Conservation (phyloP, 2,888 invertebrate genomes). For the Ceramica pisi region DNA sequence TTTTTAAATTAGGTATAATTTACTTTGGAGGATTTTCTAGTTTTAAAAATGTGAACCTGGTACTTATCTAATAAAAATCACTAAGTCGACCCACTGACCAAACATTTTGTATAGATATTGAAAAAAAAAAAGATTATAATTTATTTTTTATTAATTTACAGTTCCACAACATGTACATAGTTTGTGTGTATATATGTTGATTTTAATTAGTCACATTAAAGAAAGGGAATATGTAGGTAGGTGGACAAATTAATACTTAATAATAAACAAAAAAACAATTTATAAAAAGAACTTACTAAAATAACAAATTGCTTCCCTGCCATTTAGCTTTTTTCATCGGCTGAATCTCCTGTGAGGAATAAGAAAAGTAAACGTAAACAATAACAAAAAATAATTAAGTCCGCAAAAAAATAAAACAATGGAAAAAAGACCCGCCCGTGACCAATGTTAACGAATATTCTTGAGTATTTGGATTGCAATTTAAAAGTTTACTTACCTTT, state of each 20-base stretch:
- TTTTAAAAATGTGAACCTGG: no score
- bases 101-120: no score
- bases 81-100: no score
- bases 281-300: constrained; percentile 44
- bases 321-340: constrained; percentile 34
- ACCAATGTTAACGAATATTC: neutral
- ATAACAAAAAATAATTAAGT: constrained; percentile 12
- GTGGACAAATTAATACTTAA: neutral
- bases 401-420: neutral
- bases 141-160: no score
- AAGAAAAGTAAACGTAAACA: constrained; percentile 43
- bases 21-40: no score
- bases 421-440: constrained; percentile 20
- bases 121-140: no score
- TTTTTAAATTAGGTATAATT: no score
- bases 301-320: constrained; percentile 25
- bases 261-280: neutral
- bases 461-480: no score
- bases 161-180: no score
- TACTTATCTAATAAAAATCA: no score
- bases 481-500: constrained; percentile 39
- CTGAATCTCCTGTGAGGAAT: constrained; percentile 41
- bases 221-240: neutral
- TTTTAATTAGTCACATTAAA: no score
- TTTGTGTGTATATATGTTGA: no score